These are phyloP conservation scores for Lysandra bellargus DNA, from an alignment of 2,888 invertebrate genomes.

Conservation along the genomic window DNA sequence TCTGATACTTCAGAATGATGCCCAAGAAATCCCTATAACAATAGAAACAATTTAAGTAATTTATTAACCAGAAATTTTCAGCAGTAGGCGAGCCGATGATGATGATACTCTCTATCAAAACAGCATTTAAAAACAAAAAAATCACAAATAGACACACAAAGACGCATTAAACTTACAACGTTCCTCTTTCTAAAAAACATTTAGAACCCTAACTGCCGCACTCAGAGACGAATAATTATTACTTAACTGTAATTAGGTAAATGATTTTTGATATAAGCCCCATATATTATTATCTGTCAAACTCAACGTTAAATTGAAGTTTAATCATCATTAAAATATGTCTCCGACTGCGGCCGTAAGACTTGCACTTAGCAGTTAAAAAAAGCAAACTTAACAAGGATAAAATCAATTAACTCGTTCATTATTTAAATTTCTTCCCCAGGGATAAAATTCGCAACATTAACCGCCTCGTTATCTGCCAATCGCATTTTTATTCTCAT, in stretches of 20 bases:
- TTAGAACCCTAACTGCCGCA: too few species aligned
- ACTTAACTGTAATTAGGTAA: too few species aligned
- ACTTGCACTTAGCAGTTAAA: conserved; percentile 1
- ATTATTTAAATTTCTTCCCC: conserved; percentile 4
- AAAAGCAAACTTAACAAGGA: not conserved
- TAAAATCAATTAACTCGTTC: conserved; percentile 8
- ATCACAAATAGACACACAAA: too few species aligned
- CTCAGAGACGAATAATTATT: too few species aligned
- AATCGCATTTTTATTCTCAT: conserved; percentile 8
- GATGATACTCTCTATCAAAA: not conserved
- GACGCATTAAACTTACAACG: too few species aligned
- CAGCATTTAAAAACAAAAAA: too few species aligned
- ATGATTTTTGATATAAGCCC: too few species aligned
- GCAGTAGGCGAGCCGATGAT: too few species aligned
- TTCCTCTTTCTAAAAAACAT: too few species aligned
- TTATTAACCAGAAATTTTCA: not conserved
- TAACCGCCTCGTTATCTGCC: conserved; percentile 21
- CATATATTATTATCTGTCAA: too few species aligned
- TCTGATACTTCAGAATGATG: conserved; percentile 78
- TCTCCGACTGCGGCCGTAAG: not conserved
- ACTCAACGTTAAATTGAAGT: too few species aligned
- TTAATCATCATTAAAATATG: too few species aligned
- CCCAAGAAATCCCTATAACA: conserved; percentile 80
- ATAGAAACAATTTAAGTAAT: conserved; percentile 32
- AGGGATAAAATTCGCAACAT: conserved; percentile 14